Conservation (phyloP, 2,888 invertebrate genomes). For the Drosophila pseudotakahashii region DNA sequence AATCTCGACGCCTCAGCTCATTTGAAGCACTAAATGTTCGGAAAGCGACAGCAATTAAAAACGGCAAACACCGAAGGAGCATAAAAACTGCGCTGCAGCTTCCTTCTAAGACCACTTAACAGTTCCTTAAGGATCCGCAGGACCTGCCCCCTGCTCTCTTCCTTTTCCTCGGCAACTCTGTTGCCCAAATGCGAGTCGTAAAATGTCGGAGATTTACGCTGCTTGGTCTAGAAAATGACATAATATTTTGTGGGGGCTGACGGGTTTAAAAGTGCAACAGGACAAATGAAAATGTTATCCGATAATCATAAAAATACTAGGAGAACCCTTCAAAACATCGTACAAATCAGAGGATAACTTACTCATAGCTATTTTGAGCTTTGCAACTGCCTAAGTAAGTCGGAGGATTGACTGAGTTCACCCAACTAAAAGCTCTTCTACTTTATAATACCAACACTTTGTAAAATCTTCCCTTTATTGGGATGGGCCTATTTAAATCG, state of each 20-base stretch:
- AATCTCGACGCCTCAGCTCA: constrained; percentile 75
- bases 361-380: background rate
- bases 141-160: background rate
- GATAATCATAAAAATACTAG: background rate
- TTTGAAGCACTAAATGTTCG: constrained; percentile 75
- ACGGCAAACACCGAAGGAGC: constrained; percentile 65
- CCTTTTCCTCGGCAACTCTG: constrained; percentile 19
- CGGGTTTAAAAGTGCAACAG: constrained; percentile 42
- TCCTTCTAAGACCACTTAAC: constrained; percentile 54
- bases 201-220: constrained; percentile 49
- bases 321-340: background rate
- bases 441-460: background rate
- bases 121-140: constrained; percentile 38
- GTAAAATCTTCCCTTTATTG: no score
- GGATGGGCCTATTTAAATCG: no score
- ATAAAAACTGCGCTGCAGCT: constrained; percentile 27
- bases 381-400: background rate
- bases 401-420: background rate
- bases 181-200: constrained; percentile 50
- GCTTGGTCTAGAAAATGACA: constrained; percentile 46
- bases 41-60: constrained; percentile 74
- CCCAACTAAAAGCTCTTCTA: background rate
- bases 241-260: constrained; percentile 30
- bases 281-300: constrained; percentile 7
- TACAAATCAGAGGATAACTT: no score